Evolutionary conservation across 2,113 vertebrate genomes (phyloP).

Genomic region (Micromys minutus): DNA sequence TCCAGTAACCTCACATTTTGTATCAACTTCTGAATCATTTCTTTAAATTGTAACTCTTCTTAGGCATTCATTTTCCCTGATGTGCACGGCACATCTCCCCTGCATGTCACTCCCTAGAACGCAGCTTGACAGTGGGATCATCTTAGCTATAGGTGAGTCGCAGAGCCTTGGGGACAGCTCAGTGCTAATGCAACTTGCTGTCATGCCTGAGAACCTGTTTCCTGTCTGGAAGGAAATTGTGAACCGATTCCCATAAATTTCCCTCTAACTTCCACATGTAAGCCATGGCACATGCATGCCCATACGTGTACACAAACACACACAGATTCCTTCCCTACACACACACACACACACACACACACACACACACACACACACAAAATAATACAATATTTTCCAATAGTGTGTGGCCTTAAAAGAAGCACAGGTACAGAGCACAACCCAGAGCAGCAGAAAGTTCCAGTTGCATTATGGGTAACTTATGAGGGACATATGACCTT

Average conservation of each 20-base stretch:
- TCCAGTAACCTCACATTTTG: background rate
- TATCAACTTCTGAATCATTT: background rate
- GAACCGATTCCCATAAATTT: background rate
- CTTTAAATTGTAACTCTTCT: background rate
- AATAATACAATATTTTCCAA: background rate
- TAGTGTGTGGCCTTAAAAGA: background rate
- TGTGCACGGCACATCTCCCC: background rate
- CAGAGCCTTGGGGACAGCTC: background rate
- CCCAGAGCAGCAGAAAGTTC: background rate
- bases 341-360: accelerated
- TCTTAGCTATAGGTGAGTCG: background rate
- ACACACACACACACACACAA: background rate
- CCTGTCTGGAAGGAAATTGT: too few relatives aligned
- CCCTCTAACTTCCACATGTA: background rate
- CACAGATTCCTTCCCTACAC: background rate
- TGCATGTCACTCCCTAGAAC: background rate
- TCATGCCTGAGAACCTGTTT: background rate
- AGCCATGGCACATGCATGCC: background rate
- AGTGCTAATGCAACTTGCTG: too few relatives aligned
- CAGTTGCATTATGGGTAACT: background rate
- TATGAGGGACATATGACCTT: background rate
- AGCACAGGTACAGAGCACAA: background rate
- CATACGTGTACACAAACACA: background rate
- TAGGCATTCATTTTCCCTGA: background rate
- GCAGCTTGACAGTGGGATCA: background rate